Evolutionary conservation across 2,797 vertebrate species (phyloP).

Genomic region (Neosilurus hyrtlii): DNA sequence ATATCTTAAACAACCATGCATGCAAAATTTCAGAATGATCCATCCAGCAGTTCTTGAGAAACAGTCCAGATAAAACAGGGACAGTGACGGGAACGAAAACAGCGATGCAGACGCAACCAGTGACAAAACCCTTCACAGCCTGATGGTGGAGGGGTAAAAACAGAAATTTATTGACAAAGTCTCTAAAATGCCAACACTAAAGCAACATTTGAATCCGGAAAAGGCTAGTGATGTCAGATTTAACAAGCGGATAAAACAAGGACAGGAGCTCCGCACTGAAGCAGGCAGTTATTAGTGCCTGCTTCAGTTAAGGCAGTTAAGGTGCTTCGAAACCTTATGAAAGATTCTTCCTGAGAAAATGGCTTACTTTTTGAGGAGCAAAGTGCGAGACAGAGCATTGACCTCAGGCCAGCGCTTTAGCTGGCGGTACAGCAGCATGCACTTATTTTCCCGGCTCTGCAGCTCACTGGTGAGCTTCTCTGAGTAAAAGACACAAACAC

Average conservation of each 20-base stretch:
- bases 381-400: slow-evolving; percentile 86
- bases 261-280: neutral
- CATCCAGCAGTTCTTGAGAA: too few relatives aligned
- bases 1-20: too few relatives aligned
- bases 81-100: too few relatives aligned
- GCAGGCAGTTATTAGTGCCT: neutral
- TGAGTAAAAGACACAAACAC: slow-evolving; percentile 56
- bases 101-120: too few relatives aligned
- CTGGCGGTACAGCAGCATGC: slow-evolving; percentile 91
- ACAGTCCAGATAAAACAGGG: too few relatives aligned
- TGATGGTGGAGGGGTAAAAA: too few relatives aligned
- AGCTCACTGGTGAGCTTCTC: slow-evolving; percentile 98
- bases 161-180: too few relatives aligned
- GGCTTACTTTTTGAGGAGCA: slow-evolving; percentile 91
- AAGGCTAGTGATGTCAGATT: too few relatives aligned
- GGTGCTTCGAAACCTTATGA: neutral
- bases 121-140: too few relatives aligned
- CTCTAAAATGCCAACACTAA: too few relatives aligned
- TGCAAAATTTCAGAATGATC: too few relatives aligned
- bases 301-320: neutral
- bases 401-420: slow-evolving; percentile 91
- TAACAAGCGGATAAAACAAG: neutral
- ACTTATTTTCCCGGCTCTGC: slow-evolving; percentile 94
- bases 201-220: too few relatives aligned
- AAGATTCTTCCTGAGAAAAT: neutral